Evolutionary conservation across 1,140 invertebrate genomes (phyloP).

Genomic region (Drosophila nebulosa): DNA sequence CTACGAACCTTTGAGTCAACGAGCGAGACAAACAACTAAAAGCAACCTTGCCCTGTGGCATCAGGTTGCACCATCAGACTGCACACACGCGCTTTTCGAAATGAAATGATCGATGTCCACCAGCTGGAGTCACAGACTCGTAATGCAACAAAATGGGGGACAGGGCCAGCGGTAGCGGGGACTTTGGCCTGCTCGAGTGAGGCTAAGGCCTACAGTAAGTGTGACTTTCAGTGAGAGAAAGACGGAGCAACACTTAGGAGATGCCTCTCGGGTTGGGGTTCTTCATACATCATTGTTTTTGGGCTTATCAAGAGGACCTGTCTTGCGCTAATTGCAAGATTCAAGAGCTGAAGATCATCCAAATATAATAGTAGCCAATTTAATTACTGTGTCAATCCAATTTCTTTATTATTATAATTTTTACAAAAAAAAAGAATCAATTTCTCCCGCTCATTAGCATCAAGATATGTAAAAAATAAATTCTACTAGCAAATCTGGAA

Average conservation of each 20-base stretch:
- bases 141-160: background rate
- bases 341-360: background rate
- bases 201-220: slow-evolving; percentile 9
- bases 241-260: slow-evolving; percentile 11
- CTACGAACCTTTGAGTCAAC: slow-evolving; percentile 26
- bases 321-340: slow-evolving; percentile 50
- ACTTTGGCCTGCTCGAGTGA: background rate
- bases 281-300: slow-evolving; percentile 40
- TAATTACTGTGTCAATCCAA: background rate
- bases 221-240: background rate
- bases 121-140: slow-evolving; percentile 11
- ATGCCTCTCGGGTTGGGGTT: slow-evolving; percentile 12
- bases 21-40: background rate
- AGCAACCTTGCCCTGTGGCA: slow-evolving; percentile 58
- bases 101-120: slow-evolving; percentile 60
- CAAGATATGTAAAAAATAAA: too few species aligned
- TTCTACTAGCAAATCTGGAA: too few species aligned
- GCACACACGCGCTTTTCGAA: slow-evolving; percentile 48
- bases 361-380: background rate
- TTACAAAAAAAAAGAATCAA: too few species aligned
- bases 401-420: too few species aligned
- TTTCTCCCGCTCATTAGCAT: too few species aligned
- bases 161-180: background rate
- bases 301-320: slow-evolving; percentile 64
- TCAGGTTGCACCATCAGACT: slow-evolving; percentile 63